Conservation (phyloP, 2,797 vertebrate genomes). For the Sebastes wilsoni region DNA sequence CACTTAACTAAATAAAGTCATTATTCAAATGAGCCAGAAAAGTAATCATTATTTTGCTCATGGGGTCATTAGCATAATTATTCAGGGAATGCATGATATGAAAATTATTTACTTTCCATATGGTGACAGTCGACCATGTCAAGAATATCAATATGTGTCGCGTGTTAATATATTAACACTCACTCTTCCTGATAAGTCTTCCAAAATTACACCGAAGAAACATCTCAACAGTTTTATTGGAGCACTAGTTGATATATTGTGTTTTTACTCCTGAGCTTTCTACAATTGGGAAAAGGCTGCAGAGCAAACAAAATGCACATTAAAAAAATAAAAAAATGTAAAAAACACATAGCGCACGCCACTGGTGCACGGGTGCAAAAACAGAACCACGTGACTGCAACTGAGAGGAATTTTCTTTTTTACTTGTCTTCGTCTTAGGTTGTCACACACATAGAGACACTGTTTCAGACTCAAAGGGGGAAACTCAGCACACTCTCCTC, state of each 20-base stretch:
- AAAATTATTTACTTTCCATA: conserved; percentile 64
- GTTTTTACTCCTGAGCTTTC: conserved; percentile 22
- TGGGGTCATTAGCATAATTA: conserved; percentile 63
- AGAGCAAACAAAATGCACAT: conserved; percentile 37
- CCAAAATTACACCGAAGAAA: conserved; percentile 3
- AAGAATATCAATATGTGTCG: conserved; percentile 14
- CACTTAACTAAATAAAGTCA: conserved; percentile 62
- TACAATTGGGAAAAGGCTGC: neutral
- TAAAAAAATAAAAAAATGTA: no score
- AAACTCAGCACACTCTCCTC: conserved; percentile 34
- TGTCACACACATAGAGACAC: conserved; percentile 18
- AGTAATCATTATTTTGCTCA: conserved; percentile 64
- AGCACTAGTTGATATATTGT: conserved; percentile 51
- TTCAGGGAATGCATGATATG: conserved; percentile 40
- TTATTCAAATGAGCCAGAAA: conserved; percentile 72
- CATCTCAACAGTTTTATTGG: conserved; percentile 21
- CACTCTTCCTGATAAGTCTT: neutral
- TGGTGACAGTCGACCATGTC: conserved; percentile 39
- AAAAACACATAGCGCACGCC: neutral
- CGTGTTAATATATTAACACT: neutral
- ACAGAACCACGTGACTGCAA: neutral
- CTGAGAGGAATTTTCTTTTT: conserved; percentile 5
- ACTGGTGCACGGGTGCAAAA: conserved; percentile 20
- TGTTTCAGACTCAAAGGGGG: conserved; percentile 6
- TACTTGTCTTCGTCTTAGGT: conserved; percentile 3